Base-by-base conservation (phyloP, 1,140 invertebrate species). In the Calliopsis andreniformis region DNA sequence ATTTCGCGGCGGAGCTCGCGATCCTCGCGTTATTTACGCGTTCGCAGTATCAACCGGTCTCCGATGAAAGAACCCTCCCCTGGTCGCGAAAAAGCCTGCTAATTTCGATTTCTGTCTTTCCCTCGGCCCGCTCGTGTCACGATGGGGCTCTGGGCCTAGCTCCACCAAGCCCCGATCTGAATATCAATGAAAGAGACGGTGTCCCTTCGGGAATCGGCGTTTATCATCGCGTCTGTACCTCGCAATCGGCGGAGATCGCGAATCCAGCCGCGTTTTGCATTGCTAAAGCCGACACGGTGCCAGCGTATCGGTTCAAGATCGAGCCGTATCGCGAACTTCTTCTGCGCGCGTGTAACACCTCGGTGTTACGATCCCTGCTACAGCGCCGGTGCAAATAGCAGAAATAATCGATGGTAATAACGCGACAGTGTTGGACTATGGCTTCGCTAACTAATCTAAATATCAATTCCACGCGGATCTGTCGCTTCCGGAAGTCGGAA, bases 1-100 rank as follows among this genome's bases (percentile, higher is more conserved):
- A 81, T 84, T 78, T 71, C 78, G 58, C 82, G 69, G 55, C 75
- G 59, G 55, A 64, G 47, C 71, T 58, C 63, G 69, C 78, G 80
- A 75, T 56, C 42, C 39, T 10, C 53, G 72, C 53, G 64, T 76
- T 49, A 76, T 76, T 80, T 83, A 80, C 63, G 77, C 56, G 59
- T 64, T 47, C 42, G 25, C 47, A 51, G 66, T 47, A 58, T 45
- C 63, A 81, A 79, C 80, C 80, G 72, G 80, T 82, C 66, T 32
- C 42, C 49, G 68, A 62, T 78, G 71, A 80, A 78, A 58, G 28
- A 30, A 5, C 32, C 62, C 51, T 55, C 42, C 42, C 16, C 47
- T 6, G 35, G 0, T 23, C 45, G n/a, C 43, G 47, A 61, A 53
- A 62, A 67, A 79, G 18, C 16, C 0, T 12, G 62, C 28, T 18